Percentiles rank a stretch among this genome's conserved stretches.
phyloP scores from a whole-genome alignment of 2,888 invertebrate species.

The Drosophila paracracens region DNA sequence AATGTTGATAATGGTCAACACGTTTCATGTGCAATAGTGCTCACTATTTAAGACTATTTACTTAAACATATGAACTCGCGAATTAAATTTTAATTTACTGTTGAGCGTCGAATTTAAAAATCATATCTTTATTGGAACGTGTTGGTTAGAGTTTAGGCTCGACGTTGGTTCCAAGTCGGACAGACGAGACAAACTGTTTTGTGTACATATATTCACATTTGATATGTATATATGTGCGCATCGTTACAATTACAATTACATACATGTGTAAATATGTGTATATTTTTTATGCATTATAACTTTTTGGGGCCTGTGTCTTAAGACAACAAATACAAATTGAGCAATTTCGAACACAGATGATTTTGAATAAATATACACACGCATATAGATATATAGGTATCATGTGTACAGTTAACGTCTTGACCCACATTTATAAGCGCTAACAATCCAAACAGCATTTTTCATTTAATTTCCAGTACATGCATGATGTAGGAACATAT shows the following conservation, averaged over 20 bases:
- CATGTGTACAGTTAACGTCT: conserved; percentile 1
- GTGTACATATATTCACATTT: neutral
- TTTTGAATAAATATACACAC: neutral
- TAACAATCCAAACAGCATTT: neutral
- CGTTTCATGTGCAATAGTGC: neutral
- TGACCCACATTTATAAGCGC: conserved; percentile 2
- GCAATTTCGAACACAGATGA: neutral
- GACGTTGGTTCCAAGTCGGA: neutral
- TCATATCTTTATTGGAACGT: neutral
- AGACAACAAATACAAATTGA: neutral
- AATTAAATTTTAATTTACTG: neutral
- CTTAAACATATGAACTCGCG: neutral
- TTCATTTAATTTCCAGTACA: neutral
- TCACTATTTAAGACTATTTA: no score
- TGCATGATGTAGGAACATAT: neutral
- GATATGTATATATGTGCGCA: neutral
- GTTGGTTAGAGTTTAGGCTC: neutral
- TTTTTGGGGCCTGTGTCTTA: neutral
- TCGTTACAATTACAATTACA: neutral
- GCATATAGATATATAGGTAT: neutral
- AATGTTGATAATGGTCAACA: neutral
- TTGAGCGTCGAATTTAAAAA: neutral
- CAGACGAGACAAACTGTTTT: neutral
- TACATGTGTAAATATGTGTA: neutral
- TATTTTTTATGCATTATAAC: neutral